Base-by-base conservation (phyloP, 2,797 vertebrate genomes). In the Selene dorsalis region DNA sequence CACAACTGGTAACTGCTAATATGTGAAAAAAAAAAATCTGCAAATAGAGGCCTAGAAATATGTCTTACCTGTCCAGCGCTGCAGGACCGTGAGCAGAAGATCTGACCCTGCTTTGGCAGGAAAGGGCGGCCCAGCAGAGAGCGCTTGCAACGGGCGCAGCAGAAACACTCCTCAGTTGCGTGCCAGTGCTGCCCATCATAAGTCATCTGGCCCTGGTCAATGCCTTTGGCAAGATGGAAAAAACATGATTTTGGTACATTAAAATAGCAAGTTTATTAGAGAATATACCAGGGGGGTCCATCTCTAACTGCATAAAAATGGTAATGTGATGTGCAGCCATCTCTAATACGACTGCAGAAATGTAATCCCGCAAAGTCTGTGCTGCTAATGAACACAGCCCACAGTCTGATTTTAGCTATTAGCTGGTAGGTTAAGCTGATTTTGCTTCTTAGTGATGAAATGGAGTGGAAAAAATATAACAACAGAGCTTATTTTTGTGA, bases 171-270 rank as follows among this genome's bases (percentile, higher is more conserved):
- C 89, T 99, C 98, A 0, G 97, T 99, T 62, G 98, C 98, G 0
- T 99, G 98, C 98, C 98, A 99, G 91, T 99, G 98, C 77, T 98
- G 97, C 45, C 98, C 98, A 0, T 99, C 98, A 0, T 99, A 99
- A 0, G 98, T 98, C 98, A 99, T 99, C 89, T 99, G 98, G 67
- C 98, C 98, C 90, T 99, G 98, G 94, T 99, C 98, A 4, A 99
- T 99, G 43, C 98, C 98, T 99, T 82, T 17, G 30, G 18, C n/a
- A 28, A 58, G 35, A 76, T 18, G 22, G 4, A 20, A 64, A 84
- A 16, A 71, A 71, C 22, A 60, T 24, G 1, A 53, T 26, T 59
- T 55, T 10, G 47, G 2, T n/a, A 9, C 4, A 24, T 24, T n/a
- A 30, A 55, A 14, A 43, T 38, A 63, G 6, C 13, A 35, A 35